Percentiles rank a stretch among this genome's conserved stretches.
phyloP scores from a whole-genome alignment of 2,113 vertebrate genomes.

The Xiphias gladius region DNA sequence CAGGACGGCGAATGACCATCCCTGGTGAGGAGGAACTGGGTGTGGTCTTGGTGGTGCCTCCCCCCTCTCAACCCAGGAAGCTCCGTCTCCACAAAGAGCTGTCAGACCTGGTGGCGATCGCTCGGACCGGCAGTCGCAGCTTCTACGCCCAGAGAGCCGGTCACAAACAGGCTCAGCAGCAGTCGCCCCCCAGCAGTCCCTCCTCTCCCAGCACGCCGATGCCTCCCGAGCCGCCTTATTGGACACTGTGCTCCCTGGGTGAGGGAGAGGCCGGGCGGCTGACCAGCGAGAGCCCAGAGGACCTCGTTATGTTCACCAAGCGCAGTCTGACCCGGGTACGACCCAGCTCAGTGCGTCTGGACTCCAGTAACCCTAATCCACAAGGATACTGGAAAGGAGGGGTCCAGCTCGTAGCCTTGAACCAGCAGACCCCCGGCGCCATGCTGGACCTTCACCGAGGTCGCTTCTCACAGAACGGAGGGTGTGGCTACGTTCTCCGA shows the following conservation, averaged over 20 bases:
- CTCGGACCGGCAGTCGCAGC: conserved; percentile 86
- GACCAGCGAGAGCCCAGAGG: conserved; percentile 93
- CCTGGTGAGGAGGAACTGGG: conserved; percentile 86
- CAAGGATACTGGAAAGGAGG: conserved; percentile 99
- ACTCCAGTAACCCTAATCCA: conserved; percentile 97
- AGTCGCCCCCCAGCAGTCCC: conserved; percentile 90
- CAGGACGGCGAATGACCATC: conserved; percentile 85
- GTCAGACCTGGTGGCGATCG: conserved; percentile 92
- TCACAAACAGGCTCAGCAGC: conserved; percentile 80
- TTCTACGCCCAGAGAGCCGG: conserved; percentile 84
- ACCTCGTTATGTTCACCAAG: conserved; percentile 97
- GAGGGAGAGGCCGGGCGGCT: conserved; percentile 94
- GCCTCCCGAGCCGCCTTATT: conserved; percentile 78
- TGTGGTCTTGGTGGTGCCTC: conserved; percentile 85
- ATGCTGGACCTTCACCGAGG: conserved; percentile 97
- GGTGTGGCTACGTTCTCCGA: conserved; percentile 94
- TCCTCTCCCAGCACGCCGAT: conserved; percentile 82
- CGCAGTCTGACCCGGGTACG: conserved; percentile 92
- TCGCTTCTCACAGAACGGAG: conserved; percentile 95
- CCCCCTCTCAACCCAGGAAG: conserved; percentile 87
- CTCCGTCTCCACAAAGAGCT: conserved; percentile 91
- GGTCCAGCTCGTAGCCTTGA: conserved; percentile 97
- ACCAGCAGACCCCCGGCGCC: conserved; percentile 96
- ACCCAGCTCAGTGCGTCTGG: conserved; percentile 93
- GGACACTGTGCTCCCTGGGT: conserved; percentile 95